A percentile compares a stretch with the other conserved stretches of the same genome.
These are phyloP conservation scores for Eustalomyia histrio DNA, from an alignment of 2,888 invertebrate genomes.

Conservation along the genomic window DNA sequence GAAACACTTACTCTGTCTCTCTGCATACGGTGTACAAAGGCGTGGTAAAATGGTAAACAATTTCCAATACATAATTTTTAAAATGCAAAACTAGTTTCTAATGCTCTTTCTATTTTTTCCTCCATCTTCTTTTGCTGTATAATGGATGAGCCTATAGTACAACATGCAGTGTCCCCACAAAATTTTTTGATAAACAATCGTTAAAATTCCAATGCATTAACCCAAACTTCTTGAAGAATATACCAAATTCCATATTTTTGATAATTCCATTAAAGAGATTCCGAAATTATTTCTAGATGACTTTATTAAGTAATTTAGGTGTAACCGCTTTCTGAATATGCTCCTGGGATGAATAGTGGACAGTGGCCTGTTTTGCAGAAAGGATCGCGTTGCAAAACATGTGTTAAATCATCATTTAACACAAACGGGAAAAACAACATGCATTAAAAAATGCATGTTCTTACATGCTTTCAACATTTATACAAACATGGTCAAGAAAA, in stretches of 20 bases:
- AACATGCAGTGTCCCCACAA: neutral
- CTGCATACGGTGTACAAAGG: constrained; percentile 42
- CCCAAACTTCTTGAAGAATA: too few relatives aligned
- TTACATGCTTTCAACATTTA: constrained; percentile 65
- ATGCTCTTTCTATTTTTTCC: neutral
- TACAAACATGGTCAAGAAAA: constrained; percentile 55
- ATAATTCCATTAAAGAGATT: too few relatives aligned
- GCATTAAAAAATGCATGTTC: constrained; percentile 65
- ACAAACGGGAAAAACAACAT: constrained; percentile 63
- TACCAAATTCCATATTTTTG: too few relatives aligned
- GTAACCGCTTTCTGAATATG: too few relatives aligned
- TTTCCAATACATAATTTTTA: constrained; percentile 56
- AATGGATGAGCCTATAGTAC: constrained; percentile 58
- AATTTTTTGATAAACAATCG: neutral
- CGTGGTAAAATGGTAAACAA: constrained; percentile 61
- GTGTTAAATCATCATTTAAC: constrained; percentile 66
- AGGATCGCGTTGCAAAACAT: constrained; percentile 66
- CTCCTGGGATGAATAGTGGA: constrained; percentile 27
- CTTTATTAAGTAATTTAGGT: too few relatives aligned
- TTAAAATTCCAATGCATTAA: too few relatives aligned
- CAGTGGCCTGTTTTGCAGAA: constrained; percentile 59
- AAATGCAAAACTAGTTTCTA: constrained; percentile 55
- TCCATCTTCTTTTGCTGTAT: neutral
- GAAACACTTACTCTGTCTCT: constrained; percentile 48
- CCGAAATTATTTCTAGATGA: too few relatives aligned